Evolutionary conservation across 2,113 vertebrate species (phyloP).

Genomic region (Sturnira hondurensis): DNA sequence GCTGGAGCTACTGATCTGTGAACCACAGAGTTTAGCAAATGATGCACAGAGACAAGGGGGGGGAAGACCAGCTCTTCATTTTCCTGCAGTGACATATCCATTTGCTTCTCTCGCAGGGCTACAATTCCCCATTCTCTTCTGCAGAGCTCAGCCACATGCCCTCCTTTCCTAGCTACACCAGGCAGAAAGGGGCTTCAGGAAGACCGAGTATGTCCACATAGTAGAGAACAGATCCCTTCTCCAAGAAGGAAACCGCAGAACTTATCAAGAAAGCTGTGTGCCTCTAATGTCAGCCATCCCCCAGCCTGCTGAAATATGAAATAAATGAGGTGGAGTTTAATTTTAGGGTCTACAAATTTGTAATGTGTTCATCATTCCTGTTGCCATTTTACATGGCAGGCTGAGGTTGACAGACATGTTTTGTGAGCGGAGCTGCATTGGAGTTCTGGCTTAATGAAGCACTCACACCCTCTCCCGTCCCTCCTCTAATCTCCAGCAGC

Average conservation of each 20-base stretch:
- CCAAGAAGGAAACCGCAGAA: constrained; percentile 37
- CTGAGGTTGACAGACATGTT: not conserved
- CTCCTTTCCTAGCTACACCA: not conserved
- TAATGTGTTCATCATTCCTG: constrained; percentile 61
- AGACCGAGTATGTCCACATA: not conserved
- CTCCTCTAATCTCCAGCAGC: not conserved
- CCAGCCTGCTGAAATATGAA: constrained; percentile 64
- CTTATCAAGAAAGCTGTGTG: constrained; percentile 45
- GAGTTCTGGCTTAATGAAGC: constrained; percentile 33
- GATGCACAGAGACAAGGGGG: not conserved
- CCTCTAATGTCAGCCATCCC: constrained; percentile 43
- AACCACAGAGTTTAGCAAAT: not conserved
- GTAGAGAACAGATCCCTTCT: constrained; percentile 18
- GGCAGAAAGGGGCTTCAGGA: not conserved
- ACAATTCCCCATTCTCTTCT: not conserved
- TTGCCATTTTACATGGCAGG: constrained; percentile 28
- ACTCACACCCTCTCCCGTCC: not conserved
- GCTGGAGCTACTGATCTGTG: not conserved
- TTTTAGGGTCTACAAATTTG: constrained; percentile 77
- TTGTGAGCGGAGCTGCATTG: constrained; percentile 10
- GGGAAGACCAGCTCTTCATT: not conserved
- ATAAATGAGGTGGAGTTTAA: constrained; percentile 73
- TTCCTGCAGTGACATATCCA: not conserved
- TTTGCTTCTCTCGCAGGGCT: not conserved
- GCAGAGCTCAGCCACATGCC: not conserved